phyloP scores from a whole-genome alignment of 2,797 vertebrate genomes.

The Agapornis canus region DNA sequence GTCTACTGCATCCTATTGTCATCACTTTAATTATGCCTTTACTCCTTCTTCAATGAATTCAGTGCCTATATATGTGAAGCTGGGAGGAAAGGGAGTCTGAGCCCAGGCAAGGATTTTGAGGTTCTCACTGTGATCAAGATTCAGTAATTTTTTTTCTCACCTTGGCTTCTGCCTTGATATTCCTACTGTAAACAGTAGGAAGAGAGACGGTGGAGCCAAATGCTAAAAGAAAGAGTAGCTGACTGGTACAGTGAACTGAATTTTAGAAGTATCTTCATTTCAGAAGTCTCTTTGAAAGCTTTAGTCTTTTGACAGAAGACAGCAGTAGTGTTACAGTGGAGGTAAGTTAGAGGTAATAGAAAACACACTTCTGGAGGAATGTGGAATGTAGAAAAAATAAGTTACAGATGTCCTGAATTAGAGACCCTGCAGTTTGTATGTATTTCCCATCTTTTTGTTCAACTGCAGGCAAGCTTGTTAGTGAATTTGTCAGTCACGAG shows the following conservation, averaged over 20 bases:
- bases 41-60: neutral
- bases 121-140: neutral
- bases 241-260: neutral
- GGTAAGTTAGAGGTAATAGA: neutral
- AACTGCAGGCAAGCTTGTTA: neutral
- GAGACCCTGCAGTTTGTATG: neutral
- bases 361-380: neutral
- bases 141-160: neutral
- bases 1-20: neutral
- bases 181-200: conserved; percentile 18
- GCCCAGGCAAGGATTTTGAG: neutral
- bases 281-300: neutral
- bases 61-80: neutral
- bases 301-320: neutral
- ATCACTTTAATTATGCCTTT: conserved; percentile 9
- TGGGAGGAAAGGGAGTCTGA: neutral
- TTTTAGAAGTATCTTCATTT: neutral
- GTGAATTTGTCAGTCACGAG: neutral
- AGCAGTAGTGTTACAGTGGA: neutral
- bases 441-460: neutral
- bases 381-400: neutral
- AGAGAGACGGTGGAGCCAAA: neutral
- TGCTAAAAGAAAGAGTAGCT: neutral
- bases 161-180: neutral
- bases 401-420: conserved; percentile 14